Percentiles rank a stretch among this genome's conserved stretches.
Evolutionary conservation across 2,888 invertebrate species (phyloP).

Genomic region (Acholoe squamosa): DNA sequence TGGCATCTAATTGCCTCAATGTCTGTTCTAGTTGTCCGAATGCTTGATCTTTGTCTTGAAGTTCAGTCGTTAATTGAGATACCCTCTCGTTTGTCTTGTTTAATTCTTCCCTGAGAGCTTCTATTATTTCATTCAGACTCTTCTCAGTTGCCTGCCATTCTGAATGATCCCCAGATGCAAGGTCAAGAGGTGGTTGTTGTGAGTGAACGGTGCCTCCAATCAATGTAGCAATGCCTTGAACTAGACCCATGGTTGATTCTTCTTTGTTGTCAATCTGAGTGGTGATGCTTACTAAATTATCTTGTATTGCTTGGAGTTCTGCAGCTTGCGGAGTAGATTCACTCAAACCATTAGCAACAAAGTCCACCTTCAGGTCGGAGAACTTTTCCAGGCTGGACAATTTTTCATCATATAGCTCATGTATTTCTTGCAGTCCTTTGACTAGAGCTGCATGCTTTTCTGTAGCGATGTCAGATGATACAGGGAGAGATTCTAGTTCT

Average conservation of each 20-base stretch:
- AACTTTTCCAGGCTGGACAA: background rate
- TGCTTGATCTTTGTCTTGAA: no score
- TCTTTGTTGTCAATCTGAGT: background rate
- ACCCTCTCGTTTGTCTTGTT: no score
- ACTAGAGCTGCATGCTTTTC: background rate
- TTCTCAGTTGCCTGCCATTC: no score
- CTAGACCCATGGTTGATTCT: background rate
- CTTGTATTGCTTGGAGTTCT: background rate
- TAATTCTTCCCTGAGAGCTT: no score
- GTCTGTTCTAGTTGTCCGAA: background rate
- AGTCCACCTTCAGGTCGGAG: background rate
- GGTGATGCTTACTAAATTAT: background rate
- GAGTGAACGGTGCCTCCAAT: background rate
- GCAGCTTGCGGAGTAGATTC: background rate
- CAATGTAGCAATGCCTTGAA: background rate
- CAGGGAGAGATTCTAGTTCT: no score
- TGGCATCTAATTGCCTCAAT: background rate
- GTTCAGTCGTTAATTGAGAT: no score
- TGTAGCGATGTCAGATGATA: no score
- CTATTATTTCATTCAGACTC: no score
- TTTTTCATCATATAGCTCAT: background rate
- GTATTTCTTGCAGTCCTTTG: background rate
- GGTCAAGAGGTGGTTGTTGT: no score
- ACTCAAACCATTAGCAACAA: background rate
- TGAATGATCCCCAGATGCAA: no score